Evolutionary conservation across 2,888 invertebrate genomes (phyloP), one percentile per base, ranked within the genome.

Genomic region (Myopa tessellatipennis): DNA sequence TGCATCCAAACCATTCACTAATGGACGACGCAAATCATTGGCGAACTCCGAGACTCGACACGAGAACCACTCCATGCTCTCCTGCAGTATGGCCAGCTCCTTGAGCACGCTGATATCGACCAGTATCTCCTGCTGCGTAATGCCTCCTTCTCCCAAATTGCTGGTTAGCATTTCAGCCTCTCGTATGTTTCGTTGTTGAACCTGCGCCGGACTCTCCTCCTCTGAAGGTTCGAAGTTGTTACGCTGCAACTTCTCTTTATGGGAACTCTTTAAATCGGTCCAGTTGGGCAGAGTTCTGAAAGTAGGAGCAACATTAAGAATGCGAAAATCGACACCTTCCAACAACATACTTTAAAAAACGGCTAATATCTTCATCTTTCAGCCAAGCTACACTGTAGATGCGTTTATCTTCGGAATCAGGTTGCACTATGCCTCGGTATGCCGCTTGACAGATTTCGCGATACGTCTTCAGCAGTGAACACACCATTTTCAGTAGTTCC

Each of bases 101-200:
- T 94, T 94, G 69, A 98, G 91, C 81, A 95, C 93, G 77, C 92
- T 92, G 82, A 95, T 93, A 87, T 98, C 97, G 0, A 94, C 93
- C 38, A 98, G 91, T 79, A 98, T 95, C 90, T 98, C 98, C 77
- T 94, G 93, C 61, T 93, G 92, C 0, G 94, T 92, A 36, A 97
- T 95, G 40, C 95, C 94, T 7, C 95, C 95, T 87, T 97, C 97
- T 5, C 96, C 96, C 26, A 97, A 90, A 87, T 98, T 98, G 77
- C 95, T 95, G 18, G 97, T 97, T 12, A 98, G 91, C 85, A 98
- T 97, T 87, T 97, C 96, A 0, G 98, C 97, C 88, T 98, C 98
- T 75, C 96, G 94, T 77, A 94, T 91, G 88, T 95, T 96, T 72
- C 95, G 91, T 82, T 93, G 93, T 50, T 95, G 91, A 69, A 95